These are phyloP conservation scores for Carlito syrichta DNA, from an alignment of 2,113 vertebrate species.

Conservation along the genomic window DNA sequence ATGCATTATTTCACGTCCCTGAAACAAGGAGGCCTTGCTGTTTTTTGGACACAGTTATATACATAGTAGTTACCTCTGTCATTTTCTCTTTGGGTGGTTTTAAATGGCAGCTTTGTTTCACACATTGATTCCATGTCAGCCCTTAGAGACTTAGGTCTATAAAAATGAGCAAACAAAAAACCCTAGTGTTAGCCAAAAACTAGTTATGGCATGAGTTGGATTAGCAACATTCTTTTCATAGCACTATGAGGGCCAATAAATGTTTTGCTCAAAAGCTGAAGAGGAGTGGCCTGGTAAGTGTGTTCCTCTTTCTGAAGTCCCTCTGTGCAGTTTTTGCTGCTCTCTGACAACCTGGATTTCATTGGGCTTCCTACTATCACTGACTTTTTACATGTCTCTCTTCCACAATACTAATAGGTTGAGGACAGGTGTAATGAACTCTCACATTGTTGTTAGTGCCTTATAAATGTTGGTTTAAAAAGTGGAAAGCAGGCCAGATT, in stretches of 20 bases:
- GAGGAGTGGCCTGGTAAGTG: not conserved
- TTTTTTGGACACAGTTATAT: not conserved
- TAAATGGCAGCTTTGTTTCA: not conserved
- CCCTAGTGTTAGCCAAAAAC: not conserved
- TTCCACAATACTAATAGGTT: not conserved
- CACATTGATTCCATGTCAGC: not conserved
- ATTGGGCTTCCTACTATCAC: not conserved
- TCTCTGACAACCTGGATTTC: not conserved
- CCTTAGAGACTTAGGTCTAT: not conserved
- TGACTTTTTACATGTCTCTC: not conserved
- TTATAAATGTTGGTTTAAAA: not conserved
- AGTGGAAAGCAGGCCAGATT: not conserved
- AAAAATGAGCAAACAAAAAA: not conserved
- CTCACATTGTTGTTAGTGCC: not conserved
- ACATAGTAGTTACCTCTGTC: not conserved
- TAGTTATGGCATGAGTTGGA: not conserved
- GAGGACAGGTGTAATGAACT: not conserved
- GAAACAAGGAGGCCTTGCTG: not conserved
- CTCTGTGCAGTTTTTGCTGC: not conserved
- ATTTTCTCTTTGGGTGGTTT: not conserved
- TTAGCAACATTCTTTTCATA: not conserved
- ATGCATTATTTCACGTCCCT: not conserved
- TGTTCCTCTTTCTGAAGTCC: not conserved
- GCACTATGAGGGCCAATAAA: not conserved
- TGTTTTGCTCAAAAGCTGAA: not conserved